Base-by-base conservation (phyloP, 2,888 invertebrate species). In the Epinotia brunnichana region DNA sequence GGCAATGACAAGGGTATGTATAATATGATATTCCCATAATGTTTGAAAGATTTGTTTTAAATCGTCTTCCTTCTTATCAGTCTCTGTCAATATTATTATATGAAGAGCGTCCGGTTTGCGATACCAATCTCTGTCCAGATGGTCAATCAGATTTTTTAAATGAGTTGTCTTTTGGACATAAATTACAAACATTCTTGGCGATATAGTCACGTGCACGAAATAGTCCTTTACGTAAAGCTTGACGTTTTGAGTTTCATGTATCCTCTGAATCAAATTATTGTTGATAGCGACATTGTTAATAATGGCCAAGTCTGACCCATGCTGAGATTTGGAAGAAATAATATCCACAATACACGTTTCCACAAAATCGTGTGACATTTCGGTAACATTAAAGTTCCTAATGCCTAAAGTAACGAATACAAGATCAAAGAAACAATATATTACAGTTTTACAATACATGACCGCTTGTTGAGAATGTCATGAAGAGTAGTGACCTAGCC, bases 21-120 rank as follows among this genome's bases (percentile, higher is more conserved):
- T 61, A 19, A 72, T 60, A 41, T 72, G 61, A 39, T 72, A 67
- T 19, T 72, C 51, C 71, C 67, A 67, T 48, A 72, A 56, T 29
- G 41, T 72, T n/a, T 17, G 29, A 56, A 72, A 67, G 56, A 61
- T 35, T 67, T 1, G 19, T 56, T 21, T 19, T 17, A 67, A 72
- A 61, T 72, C 54, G 10, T 60, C 41, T 19, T 56, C n/a, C 4
- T 48, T 48, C n/a, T 48, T 48, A n/a, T 48, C 35, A 11, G 9
- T 19, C 13, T 48, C 35, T 17, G 4, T 19, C 13, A 67, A 41
- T 48, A 44, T 48, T 29, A 72, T 48, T 7, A 72, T 67, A 15
- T 67, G 44, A 21, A 72, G 41, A 56, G 61, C 71, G 19, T 72
- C 44, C 19, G 71, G 66, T 2, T 72, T 67, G 17, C 71, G 67